Evolutionary conservation across 2,888 invertebrate genomes (phyloP), one percentile per base, ranked within the genome.

Genomic region (Minunthozetes semirufus): DNA sequence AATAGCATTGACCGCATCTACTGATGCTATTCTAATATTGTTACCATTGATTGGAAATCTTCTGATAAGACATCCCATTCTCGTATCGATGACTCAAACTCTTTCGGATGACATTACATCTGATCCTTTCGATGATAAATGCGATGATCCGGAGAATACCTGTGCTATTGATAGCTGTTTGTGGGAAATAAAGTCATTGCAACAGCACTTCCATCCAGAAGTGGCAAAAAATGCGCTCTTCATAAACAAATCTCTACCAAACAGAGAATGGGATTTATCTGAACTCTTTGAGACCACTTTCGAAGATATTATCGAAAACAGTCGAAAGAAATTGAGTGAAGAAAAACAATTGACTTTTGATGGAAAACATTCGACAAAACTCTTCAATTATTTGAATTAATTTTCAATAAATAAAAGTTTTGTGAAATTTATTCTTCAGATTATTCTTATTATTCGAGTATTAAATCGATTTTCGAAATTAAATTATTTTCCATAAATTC

Each of bases 101-200:
- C 15, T 4, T 48, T 6, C n/a, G 4, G 48, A n/a, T 6, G 15
- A 17, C 13, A 19, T 74, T 1, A 61, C 63, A 17, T 25, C 84
- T 63, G 98, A 98, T 85, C 95, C 96, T 0, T 97, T 89, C 84
- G 85, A 90, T 77, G 89, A 89, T 86, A 88, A 90, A 76, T 93
- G 94, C 84, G 83, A 87, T 6, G 90, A 92, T 82, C 92, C 93
- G 0, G 82, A 86, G 1, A 88, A 89, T 80, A 89, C 92, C 11
- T 88, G 88, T 79, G 98, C 97, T 0, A 85, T 93, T 6, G 88
- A 91, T 77, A 94, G 95, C 81, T 93, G 92, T 70, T 86, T 98
- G 74, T 98, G 97, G 97, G 97, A 98, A 86, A 86, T 94, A 76
- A 87, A 84, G 79, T 88, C 90, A 15, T 85, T 95, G 77, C 89